Percentiles rank a stretch among this genome's conserved stretches.
Conservation (phyloP, 2,113 vertebrate species). For the Neodon shergylaensis region DNA sequence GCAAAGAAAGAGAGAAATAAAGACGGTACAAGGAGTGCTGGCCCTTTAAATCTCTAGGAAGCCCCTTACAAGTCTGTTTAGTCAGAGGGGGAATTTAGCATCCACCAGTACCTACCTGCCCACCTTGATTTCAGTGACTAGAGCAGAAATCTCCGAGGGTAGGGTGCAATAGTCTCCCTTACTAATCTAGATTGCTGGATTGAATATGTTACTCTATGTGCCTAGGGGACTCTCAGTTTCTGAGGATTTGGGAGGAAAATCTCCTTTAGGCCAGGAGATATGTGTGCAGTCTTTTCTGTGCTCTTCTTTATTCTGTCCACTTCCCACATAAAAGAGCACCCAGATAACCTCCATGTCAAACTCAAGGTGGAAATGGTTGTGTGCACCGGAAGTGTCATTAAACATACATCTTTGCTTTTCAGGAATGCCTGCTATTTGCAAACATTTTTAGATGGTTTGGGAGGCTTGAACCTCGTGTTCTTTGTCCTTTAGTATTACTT, state of each 20-base stretch:
- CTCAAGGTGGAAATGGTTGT: background rate
- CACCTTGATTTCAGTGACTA: background rate
- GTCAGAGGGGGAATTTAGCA: background rate
- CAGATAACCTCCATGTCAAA: background rate
- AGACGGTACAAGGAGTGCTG: background rate
- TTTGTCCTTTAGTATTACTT: background rate
- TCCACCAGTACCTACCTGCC: background rate
- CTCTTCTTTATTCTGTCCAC: background rate
- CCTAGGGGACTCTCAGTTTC: background rate
- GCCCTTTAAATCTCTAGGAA: background rate
- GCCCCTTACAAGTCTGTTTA: background rate
- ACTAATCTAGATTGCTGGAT: background rate
- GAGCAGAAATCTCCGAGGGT: background rate
- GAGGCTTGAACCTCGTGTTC: background rate
- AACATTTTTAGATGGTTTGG: background rate
- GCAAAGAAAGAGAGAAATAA: background rate
- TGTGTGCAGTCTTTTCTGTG: background rate
- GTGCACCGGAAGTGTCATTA: background rate
- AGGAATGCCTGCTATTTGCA: background rate
- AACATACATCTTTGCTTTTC: background rate
- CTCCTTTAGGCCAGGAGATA: background rate
- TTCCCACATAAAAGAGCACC: constrained; percentile 27
- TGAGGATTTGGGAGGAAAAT: constrained; percentile 14
- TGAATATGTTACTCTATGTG: background rate
- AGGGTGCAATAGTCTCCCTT: background rate